Evolutionary conservation across 2,113 vertebrate genomes (phyloP).

Genomic region (Terrapene triunguis): DNA sequence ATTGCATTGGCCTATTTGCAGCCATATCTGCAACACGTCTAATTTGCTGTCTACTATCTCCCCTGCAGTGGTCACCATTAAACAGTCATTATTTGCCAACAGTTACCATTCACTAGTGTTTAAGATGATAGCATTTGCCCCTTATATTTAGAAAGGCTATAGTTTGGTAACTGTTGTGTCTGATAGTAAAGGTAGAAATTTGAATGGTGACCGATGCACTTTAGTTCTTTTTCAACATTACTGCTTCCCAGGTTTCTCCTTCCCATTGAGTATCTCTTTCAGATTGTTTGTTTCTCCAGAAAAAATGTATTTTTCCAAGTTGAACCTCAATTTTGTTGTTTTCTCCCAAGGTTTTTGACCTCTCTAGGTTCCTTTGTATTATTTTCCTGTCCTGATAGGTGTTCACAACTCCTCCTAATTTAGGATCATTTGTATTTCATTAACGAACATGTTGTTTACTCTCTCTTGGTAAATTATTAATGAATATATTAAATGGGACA

Average conservation of each 20-base stretch:
- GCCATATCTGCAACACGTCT: neutral
- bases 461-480: neutral
- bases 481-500: neutral
- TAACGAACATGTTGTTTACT: neutral
- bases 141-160: neutral
- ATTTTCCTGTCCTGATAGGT: neutral
- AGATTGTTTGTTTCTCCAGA: neutral
- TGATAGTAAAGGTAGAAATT: neutral
- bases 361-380: neutral
- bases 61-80: neutral
- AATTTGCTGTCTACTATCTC: neutral
- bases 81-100: neutral
- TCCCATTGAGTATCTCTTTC: neutral
- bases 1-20: neutral
- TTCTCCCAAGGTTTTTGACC: neutral
- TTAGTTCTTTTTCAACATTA: neutral
- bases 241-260: neutral
- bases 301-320: neutral
- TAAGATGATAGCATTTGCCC: neutral
- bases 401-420: neutral
- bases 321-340: neutral
- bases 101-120: neutral
- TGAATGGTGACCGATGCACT: neutral
- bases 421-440: neutral
- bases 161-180: neutral